Evolutionary conservation across 2,113 vertebrate species (phyloP), one percentile per base, ranked within the genome.

Genomic region (Alexandromys fortis): DNA sequence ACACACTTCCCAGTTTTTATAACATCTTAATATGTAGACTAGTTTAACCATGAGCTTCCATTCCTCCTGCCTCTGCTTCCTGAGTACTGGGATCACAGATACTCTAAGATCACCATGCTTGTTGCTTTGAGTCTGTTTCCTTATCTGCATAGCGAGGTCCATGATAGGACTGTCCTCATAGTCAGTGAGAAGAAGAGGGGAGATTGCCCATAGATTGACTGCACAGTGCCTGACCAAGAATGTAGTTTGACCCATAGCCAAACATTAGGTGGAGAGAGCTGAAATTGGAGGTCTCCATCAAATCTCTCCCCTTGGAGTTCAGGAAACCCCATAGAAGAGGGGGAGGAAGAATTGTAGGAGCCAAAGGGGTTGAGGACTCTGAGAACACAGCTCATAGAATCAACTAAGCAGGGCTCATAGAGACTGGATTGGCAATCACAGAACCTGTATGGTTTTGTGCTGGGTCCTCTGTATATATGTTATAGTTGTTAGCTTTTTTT

Each of bases 91-190:
- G 24, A 30, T 58, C n/a, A 33, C n/a, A 45, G 26, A 11, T 9
- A 61, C 28, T 5, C 12, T 24, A 55, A 55, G 55, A 55, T 42
- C 19, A 11, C 38, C 16, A 35, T 63, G 26, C 28, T 1, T 13
- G 16, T 21, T 33, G 24, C 17, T 38, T 45, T 1, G 11, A 78
- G 78, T 42, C 52, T 70, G 70, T 91, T 72, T 61, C n/a, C 65
- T 76, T 21, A 9, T 67, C 26, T 61, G 72, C 49, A 22, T 5
- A 45, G 17, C 10, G 6, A 73, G 24, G 61, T 1, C 30, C 35
- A 0, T 3, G 9, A 4, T 0, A 33, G 26, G 21, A 1, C 10
- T 10, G 14, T 14, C 4, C 55, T 70, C 61, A 13, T 13, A 17
- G 58, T 24, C 13, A 13, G 1, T 35, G 72, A n/a, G 87, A 73